Percentiles rank a stretch among this genome's conserved stretches.
These are phyloP conservation scores for Ovis canadensis DNA, from an alignment of 2,113 vertebrate species.

Conservation along the genomic window DNA sequence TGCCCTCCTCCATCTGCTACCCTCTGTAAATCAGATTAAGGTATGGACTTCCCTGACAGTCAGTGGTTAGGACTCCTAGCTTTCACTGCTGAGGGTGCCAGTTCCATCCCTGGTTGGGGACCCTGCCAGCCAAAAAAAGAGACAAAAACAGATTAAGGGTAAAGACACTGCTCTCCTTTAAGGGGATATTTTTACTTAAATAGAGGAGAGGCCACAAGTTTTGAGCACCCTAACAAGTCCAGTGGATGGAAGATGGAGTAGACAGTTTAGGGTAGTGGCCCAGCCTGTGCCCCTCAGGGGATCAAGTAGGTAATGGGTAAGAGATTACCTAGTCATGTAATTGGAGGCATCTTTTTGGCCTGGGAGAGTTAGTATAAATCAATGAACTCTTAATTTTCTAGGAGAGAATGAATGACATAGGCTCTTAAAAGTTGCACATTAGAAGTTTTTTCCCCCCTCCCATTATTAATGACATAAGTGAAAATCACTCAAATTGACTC, in stretches of 20 bases:
- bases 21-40: neutral
- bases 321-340: neutral
- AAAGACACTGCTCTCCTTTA: neutral
- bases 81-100: neutral
- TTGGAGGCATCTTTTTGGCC: neutral
- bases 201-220: neutral
- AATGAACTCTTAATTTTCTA: constrained; percentile 1
- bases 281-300: neutral
- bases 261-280: neutral
- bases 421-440: neutral
- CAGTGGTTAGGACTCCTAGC: neutral
- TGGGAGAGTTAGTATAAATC: neutral
- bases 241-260: neutral
- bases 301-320: neutral
- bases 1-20: neutral
- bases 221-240: neutral
- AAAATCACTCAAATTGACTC: constrained; percentile 29
- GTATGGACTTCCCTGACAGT: neutral
- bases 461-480: constrained; percentile 12
- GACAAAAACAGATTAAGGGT: neutral
- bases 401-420: constrained; percentile 3
- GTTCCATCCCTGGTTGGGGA: neutral
- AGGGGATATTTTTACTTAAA: neutral
- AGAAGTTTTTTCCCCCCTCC: neutral
- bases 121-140: neutral